Percentiles rank a stretch among this genome's conserved stretches.
Evolutionary conservation across 2,888 invertebrate genomes (phyloP).

Genomic region (Anorthoa munda): DNA sequence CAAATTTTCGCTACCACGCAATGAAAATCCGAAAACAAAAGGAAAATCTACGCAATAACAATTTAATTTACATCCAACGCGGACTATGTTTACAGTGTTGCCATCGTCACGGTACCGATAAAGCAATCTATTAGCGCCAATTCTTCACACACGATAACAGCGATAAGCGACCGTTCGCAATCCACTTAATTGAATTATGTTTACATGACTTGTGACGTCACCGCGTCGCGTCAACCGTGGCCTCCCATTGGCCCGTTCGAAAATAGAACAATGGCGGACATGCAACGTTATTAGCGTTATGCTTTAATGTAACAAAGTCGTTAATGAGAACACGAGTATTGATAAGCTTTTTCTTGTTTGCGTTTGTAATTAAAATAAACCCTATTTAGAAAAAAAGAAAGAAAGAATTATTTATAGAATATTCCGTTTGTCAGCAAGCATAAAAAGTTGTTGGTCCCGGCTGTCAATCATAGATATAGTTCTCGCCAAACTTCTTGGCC

Average conservation of each 20-base stretch:
- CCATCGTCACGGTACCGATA: conserved; percentile 69
- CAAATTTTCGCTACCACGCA: conserved; percentile 22
- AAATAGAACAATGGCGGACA: conserved; percentile 82
- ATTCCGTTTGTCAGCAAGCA: background rate
- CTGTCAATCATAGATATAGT: background rate
- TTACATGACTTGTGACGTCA: conserved; percentile 75
- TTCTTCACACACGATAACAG: conserved; percentile 78
- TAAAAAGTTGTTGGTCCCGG: background rate
- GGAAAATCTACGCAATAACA: conserved; percentile 45
- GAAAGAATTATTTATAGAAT: background rate
- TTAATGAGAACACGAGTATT: conserved; percentile 63
- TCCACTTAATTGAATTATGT: conserved; percentile 88
- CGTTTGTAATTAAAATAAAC: conserved; percentile 53
- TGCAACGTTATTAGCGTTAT: conserved; percentile 61
- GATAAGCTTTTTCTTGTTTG: conserved; percentile 60
- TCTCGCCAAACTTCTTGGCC: no score
- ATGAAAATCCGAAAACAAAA: conserved; percentile 26
- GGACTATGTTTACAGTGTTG: conserved; percentile 61
- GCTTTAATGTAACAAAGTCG: conserved; percentile 51
- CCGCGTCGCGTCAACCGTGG: conserved; percentile 65
- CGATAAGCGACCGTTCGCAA: conserved; percentile 75
- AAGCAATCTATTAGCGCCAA: conserved; percentile 78
- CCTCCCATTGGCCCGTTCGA: conserved; percentile 78
- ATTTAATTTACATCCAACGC: conserved; percentile 63
- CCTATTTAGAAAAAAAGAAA: background rate